phyloP scores from a whole-genome alignment of 2,797 vertebrate genomes.

The Danio aesculapii region DNA sequence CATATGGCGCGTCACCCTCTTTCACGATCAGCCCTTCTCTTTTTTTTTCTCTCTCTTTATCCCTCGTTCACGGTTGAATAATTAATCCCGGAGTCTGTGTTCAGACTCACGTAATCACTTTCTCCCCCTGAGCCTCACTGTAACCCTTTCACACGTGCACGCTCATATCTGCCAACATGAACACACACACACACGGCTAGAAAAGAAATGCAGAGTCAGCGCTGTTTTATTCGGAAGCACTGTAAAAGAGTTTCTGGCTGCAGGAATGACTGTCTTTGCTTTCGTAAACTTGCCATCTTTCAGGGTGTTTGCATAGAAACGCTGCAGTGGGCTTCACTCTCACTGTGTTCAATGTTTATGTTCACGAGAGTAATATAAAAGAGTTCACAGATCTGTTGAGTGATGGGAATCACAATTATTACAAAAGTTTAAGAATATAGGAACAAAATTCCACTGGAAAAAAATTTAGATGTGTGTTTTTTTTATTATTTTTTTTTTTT shows the following conservation, averaged over 20 bases:
- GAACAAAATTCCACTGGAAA: too few relatives aligned
- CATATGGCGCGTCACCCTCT: neutral
- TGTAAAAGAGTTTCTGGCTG: neutral
- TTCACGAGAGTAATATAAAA: neutral
- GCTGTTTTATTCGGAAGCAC: neutral
- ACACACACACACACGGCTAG: neutral
- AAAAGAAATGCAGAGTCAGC: slow-evolving; percentile 29
- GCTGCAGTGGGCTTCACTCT: neutral
- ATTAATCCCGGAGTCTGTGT: slow-evolving; percentile 50
- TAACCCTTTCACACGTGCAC: slow-evolving; percentile 37
- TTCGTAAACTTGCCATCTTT: slow-evolving; percentile 22
- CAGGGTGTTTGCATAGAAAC: neutral
- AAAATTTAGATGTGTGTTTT: too few relatives aligned
- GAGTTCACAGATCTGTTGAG: neutral
- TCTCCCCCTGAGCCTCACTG: slow-evolving; percentile 4
- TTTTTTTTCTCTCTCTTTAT: slow-evolving; percentile 46
- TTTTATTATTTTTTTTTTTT: too few relatives aligned
- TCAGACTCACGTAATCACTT: slow-evolving; percentile 54
- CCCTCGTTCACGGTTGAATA: slow-evolving; percentile 54
- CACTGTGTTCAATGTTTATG: neutral
- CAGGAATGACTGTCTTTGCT: neutral
- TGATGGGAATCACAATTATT: too few relatives aligned
- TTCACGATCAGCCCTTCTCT: slow-evolving; percentile 5
- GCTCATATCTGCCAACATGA: slow-evolving; percentile 20
- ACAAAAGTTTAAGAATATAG: too few relatives aligned